Percentiles rank a stretch among this genome's conserved stretches.
These are phyloP conservation scores for Luscinia luscinia DNA, from an alignment of 2,797 vertebrate genomes.

Conservation along the genomic window DNA sequence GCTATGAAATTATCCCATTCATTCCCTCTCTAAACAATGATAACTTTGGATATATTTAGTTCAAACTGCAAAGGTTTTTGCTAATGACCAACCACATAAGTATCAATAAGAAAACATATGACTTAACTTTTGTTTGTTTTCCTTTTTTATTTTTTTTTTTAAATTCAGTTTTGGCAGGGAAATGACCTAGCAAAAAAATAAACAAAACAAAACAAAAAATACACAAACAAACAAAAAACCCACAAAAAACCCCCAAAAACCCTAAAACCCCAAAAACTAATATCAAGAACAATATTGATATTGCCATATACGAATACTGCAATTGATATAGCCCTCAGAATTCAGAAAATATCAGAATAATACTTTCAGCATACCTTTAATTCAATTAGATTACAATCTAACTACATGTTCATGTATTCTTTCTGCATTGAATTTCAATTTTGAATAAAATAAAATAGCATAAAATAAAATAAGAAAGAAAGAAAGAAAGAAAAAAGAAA, in stretches of 20 bases:
- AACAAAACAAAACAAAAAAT: too few relatives aligned
- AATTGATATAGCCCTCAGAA: neutral
- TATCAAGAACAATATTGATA: neutral
- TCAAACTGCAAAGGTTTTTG: neutral
- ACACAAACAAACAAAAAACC: too few relatives aligned
- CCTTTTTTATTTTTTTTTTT: neutral
- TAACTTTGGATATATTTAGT: neutral
- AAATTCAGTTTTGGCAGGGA: neutral
- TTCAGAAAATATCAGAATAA: neutral
- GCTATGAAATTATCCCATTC: neutral
- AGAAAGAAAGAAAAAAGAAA: too few relatives aligned
- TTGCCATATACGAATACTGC: neutral
- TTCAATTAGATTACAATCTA: neutral
- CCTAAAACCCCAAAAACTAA: fast-evolving
- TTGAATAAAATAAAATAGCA: neutral
- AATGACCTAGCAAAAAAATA: neutral
- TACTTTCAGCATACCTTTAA: neutral
- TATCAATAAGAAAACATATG: neutral
- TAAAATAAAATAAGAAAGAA: neutral
- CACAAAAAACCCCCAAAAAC: too few relatives aligned
- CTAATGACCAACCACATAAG: neutral
- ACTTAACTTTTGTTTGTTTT: neutral
- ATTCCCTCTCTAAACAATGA: neutral
- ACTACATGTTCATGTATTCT: neutral
- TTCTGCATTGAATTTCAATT: neutral